phyloP scores from a whole-genome alignment of 2,888 invertebrate species.

The Ectobius pallidus region DNA sequence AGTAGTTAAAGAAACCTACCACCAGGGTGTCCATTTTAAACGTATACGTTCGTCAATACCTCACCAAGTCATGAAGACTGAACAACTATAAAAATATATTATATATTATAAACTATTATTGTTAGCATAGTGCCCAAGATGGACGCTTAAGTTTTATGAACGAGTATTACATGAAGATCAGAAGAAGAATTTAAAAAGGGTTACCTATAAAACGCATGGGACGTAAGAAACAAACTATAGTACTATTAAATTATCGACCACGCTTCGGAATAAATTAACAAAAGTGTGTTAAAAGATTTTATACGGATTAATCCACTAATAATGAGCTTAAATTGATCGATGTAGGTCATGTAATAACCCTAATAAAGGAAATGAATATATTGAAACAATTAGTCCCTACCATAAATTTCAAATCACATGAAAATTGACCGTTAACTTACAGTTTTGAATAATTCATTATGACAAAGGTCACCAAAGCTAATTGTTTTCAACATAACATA shows the following conservation, averaged over 20 bases:
- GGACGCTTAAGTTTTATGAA: background rate
- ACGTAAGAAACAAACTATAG: too few species aligned
- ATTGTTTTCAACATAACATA: too few species aligned
- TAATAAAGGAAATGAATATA: background rate
- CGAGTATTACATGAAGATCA: background rate
- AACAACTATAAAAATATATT: too few species aligned
- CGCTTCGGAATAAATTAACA: background rate
- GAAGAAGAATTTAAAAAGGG: background rate
- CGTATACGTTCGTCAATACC: conserved; percentile 27
- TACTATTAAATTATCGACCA: background rate
- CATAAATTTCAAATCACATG: conserved; percentile 10
- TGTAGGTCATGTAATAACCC: conserved; percentile 10
- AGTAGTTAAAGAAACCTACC: too few species aligned
- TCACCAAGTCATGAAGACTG: background rate
- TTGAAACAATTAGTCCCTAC: background rate
- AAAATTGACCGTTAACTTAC: conserved; percentile 9
- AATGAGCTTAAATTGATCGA: conserved; percentile 20
- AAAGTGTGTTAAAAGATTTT: background rate
- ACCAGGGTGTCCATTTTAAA: background rate
- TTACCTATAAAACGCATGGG: too few species aligned
- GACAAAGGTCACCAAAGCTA: too few species aligned
- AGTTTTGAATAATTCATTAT: too few species aligned
- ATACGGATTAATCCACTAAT: background rate
- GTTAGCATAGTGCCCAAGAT: too few species aligned
- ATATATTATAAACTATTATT: too few species aligned